Conservation (phyloP, 2,113 vertebrate genomes). For the Chamaetylas fuelleborni region DNA sequence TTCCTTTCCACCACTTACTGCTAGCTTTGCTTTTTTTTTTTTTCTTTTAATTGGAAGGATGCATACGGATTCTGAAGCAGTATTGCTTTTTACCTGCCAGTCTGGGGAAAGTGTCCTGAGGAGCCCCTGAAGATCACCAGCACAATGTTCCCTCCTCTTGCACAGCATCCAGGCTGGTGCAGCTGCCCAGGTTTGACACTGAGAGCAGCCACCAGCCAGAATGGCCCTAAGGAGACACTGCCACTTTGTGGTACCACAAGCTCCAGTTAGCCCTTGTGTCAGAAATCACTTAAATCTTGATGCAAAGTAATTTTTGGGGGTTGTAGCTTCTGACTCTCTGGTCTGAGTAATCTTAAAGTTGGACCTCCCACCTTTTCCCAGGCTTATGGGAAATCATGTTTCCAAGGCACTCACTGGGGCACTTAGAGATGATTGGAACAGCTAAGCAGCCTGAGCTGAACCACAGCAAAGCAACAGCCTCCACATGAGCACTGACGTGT, state of each 20-base stretch:
- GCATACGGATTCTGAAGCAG: neutral
- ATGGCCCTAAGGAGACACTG: neutral
- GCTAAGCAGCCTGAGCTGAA: neutral
- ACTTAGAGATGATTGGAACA: neutral
- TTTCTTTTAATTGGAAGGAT: neutral
- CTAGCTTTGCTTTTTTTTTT: neutral
- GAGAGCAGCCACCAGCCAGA: neutral
- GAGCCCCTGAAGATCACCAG: neutral
- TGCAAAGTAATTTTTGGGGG: neutral
- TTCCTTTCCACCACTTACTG: neutral
- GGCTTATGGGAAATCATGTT: neutral
- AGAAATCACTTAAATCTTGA: neutral
- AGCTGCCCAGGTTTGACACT: neutral
- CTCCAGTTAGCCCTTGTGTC: fast-evolving
- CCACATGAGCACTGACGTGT: neutral
- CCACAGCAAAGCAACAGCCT: neutral
- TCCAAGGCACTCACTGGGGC: neutral
- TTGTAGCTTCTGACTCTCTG: neutral
- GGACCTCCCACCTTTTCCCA: neutral
- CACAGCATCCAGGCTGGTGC: fast-evolving
- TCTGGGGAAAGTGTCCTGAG: neutral
- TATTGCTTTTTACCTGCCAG: neutral
- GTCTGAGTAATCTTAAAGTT: neutral
- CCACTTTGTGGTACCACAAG: neutral
- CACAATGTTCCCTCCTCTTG: neutral